Conservation (phyloP, 2,888 invertebrate genomes). For the Tetheella fluctuosa region DNA sequence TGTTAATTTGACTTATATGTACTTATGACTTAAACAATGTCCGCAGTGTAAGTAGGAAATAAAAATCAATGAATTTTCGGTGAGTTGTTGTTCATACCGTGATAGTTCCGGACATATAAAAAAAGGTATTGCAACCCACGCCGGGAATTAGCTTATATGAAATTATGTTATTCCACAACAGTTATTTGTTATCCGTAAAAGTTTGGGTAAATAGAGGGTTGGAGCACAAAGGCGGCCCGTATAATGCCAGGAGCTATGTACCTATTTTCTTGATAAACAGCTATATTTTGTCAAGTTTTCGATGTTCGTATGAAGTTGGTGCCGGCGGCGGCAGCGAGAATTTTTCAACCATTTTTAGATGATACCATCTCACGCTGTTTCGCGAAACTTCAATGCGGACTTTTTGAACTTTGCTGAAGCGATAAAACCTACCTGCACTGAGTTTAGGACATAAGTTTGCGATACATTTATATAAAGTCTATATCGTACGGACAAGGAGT, state of each 20-base stretch:
- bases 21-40: too few relatives aligned
- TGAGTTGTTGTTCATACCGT: too few relatives aligned
- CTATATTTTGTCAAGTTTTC: constrained; percentile 38
- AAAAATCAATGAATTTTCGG: too few relatives aligned
- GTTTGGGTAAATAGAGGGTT: neutral
- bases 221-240: constrained; percentile 9
- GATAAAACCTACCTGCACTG: constrained; percentile 13
- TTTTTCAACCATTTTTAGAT: constrained; percentile 19
- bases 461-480: neutral
- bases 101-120: too few relatives aligned
- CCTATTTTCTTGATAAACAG: constrained; percentile 18
- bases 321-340: constrained; percentile 12
- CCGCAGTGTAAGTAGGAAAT: too few relatives aligned
- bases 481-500: neutral
- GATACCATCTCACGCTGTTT: constrained; percentile 14
- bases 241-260: constrained; percentile 9
- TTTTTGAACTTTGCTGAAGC: constrained; percentile 24
- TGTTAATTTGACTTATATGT: too few relatives aligned
- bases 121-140: too few relatives aligned
- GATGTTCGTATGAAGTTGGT: constrained; percentile 25
- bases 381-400: constrained; percentile 23
- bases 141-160: too few relatives aligned
- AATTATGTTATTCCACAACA: neutral
- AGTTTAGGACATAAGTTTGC: neutral
- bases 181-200: constrained; percentile 7